Evolutionary conservation across 2,797 vertebrate species (phyloP), one percentile per base, ranked within the genome.

Genomic region (Gadopsis bispinosus): DNA sequence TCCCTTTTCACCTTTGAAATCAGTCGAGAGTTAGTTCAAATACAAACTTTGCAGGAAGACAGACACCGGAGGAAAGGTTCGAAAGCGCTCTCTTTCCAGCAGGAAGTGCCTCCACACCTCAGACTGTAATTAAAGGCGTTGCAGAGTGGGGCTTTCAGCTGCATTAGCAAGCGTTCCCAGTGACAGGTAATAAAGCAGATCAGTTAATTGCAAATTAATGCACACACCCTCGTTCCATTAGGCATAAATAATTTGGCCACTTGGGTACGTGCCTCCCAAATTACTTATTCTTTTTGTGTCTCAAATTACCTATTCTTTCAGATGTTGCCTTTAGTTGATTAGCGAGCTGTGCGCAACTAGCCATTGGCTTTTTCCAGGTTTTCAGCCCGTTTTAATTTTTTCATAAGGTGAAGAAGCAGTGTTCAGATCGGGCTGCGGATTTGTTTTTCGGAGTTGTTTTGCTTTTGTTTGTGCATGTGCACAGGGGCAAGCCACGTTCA

Each of bases 281-380:
- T 95, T 96, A 96, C 93, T 91, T 93, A 95, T 95, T 96, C 94
- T 95, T 96, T 96, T 95, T 96, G 95, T 95, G 93, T 95, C 93
- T 93, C 82, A 94, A 94, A 96, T 96, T 95, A 95, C 94, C 91
- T 93, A 96, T 95, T 96, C 95, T 95, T 95, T 96, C 90, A 94
- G 95, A 95, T 96, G 95, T 95, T 95, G 92, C 91, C 92, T 93
- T 93, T 92, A 94, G 91, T 92, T 94, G 93, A 94, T 95, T 94
- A 95, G 93, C 87, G 87, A 90, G 92, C 91, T 73, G 88, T 35
- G 87, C 73, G 77, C 77, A 83, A 91, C 89, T 95, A 88, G 94
- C 94, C 95, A 94, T 90, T 95, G 92, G 92, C 89, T 94, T 94
- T 84, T 84, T 82, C 31, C 93, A 94, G 93, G 92, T 94, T 91